phyloP scores from a whole-genome alignment of 2,797 vertebrate species.

The Pelobates cultripes region DNA sequence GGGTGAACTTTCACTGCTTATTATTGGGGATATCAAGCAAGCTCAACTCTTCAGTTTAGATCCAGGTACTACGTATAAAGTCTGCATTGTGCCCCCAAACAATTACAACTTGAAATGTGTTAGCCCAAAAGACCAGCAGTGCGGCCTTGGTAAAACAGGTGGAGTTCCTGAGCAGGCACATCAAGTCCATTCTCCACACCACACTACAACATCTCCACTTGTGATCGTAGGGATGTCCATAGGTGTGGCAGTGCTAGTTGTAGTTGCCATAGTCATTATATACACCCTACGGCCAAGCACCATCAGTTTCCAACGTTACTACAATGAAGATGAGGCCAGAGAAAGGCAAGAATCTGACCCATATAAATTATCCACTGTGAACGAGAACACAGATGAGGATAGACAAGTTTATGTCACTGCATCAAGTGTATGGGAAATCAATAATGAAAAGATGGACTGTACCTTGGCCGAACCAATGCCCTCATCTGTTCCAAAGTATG shows the following conservation, averaged over 20 bases:
- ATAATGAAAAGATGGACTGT: conserved; percentile 24
- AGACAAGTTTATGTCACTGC: conserved; percentile 38
- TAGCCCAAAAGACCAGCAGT: conserved; percentile 32
- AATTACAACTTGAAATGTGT: conserved; percentile 13
- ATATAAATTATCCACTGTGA: conserved; percentile 21
- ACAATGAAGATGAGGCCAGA: conserved; percentile 30
- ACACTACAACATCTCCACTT: not conserved
- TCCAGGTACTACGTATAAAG: conserved; percentile 17
- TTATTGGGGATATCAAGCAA: conserved; percentile 19
- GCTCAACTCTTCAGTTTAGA: conserved; percentile 33
- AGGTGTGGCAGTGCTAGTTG: not conserved
- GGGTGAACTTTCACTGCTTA: conserved; percentile 6
- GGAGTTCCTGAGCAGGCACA: not conserved
- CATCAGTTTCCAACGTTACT: conserved; percentile 50
- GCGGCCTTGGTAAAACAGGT: conserved; percentile 24
- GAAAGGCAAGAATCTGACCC: conserved; percentile 7
- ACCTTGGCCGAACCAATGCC: not conserved
- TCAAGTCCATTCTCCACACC: not conserved
- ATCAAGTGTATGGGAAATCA: conserved; percentile 29
- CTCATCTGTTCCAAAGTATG: conserved; percentile 1
- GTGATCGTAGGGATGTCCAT: conserved; percentile 10
- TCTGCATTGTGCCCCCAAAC: conserved; percentile 53
- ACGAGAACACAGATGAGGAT: conserved; percentile 24
- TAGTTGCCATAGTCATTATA: not conserved
- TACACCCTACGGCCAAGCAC: conserved; percentile 12